phyloP scores from a whole-genome alignment of 2,113 vertebrate genomes.

The Addax nasomaculatus region DNA sequence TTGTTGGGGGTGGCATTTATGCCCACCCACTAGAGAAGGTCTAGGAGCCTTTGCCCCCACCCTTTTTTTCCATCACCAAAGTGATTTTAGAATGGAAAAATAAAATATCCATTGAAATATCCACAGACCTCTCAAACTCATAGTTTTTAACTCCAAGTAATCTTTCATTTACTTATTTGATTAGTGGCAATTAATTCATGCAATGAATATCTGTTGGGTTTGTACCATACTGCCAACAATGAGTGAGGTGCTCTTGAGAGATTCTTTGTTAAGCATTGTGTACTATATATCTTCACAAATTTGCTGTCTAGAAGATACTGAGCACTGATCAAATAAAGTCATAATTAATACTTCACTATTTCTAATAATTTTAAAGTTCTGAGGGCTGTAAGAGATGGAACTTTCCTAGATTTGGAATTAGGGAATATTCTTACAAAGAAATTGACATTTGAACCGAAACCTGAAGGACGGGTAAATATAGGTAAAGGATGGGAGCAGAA shows the following conservation, averaged over 20 bases:
- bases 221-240: background rate
- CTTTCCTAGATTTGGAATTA: background rate
- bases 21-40: background rate
- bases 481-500: background rate
- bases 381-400: background rate
- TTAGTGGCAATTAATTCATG: background rate
- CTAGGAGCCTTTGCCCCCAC: background rate
- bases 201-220: background rate
- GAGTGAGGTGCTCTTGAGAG: background rate
- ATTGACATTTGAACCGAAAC: constrained; percentile 26
- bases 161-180: background rate
- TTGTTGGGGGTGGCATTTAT: background rate
- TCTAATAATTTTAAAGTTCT: background rate
- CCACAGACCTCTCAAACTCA: background rate
- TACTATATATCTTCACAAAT: background rate
- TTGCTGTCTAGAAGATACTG: background rate
- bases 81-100: background rate
- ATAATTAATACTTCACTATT: background rate
- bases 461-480: constrained; percentile 11
- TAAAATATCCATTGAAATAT: background rate
- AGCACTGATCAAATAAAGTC: background rate
- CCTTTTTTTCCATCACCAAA: background rate
- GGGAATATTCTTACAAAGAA: background rate
- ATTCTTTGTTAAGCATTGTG: background rate
- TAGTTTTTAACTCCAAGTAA: background rate